A percentile compares a stretch with the other conserved stretches of the same genome.
These are phyloP conservation scores for Vulpes vulpes DNA, from an alignment of 2,113 vertebrate genomes.

Conservation along the genomic window DNA sequence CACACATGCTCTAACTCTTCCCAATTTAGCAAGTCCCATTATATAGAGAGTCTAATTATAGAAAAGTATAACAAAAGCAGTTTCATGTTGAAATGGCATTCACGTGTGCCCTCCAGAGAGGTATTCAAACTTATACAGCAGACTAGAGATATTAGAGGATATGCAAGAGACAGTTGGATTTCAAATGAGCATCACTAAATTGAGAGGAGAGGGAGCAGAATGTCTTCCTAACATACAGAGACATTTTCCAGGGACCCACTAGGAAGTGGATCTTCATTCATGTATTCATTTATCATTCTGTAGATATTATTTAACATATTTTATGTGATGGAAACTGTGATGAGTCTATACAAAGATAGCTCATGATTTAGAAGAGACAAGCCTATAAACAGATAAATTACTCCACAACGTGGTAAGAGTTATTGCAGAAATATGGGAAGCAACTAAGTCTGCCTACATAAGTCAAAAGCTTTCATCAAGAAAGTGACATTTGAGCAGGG, in stretches of 20 bases:
- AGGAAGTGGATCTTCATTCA: slow-evolving; percentile 1
- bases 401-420: background rate
- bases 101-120: slow-evolving; percentile 64
- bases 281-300: background rate
- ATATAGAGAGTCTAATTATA: slow-evolving; percentile 83
- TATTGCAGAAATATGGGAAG: background rate
- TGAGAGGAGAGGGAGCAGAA: background rate
- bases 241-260: background rate
- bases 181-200: background rate
- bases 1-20: slow-evolving; percentile 79
- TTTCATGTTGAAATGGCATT: slow-evolving; percentile 73
- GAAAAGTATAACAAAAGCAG: slow-evolving; percentile 79
- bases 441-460: background rate
- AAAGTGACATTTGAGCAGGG: background rate
- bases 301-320: background rate
- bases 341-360: background rate
- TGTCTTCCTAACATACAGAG: background rate
- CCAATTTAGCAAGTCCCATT: slow-evolving; percentile 83
- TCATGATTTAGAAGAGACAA: background rate
- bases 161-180: slow-evolving; percentile 36
- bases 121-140: slow-evolving; percentile 39
- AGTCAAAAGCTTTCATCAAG: background rate
- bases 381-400: background rate
- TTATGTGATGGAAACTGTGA: background rate
- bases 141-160: background rate